Base-by-base conservation (phyloP, 2,113 vertebrate species). In the Syrrhaptes paradoxus region DNA sequence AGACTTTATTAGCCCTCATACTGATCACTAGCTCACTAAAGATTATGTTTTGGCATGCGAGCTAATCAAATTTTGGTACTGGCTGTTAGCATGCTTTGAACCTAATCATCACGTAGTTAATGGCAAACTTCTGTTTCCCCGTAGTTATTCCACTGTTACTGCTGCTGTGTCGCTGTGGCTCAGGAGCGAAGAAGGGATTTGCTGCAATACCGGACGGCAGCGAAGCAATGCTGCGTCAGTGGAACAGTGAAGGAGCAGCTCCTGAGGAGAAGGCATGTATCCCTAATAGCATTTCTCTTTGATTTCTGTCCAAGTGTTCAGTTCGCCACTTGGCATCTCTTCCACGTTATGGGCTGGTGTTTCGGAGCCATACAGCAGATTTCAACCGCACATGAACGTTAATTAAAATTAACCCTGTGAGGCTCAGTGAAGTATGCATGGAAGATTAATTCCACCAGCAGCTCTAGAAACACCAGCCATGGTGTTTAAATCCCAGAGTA, bases 221-320 rank as follows among this genome's bases (percentile, higher is more conserved):
- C 0, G 97, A 98, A 73, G 98, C 97, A 0, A 95, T 97, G 94
- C 54, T 98, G 89, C 97, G 94, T 22, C 95, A 95, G 10, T 98
- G 98, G 97, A 98, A 98, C 82, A 98, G 97, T 1, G 98, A 98
- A 96, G 98, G 98, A 31, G 98, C 98, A 10, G 98, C 97, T 25
- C 97, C 98, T 0, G 95, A 97, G 82, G 94, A 98, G 87, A 98
- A 98, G 97, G 98, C 97, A 95, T 31, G 97, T 97, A 72, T 70
- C 34, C 32, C 36, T 68, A 32, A 9, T 5, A 80, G 28, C 58
- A 28, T 58, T 92, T 84, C 32, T 38, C 80, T 71, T 91, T 77
- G 43, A 68, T 61, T 29, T 54, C 48, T 13, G 0, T n/a, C 10
- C 46, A 66, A 10, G 9, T 24, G 34, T 70, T 81, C 43, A 34